Conservation (phyloP, 2,888 invertebrate genomes). For the Ophion obscuratus region DNA sequence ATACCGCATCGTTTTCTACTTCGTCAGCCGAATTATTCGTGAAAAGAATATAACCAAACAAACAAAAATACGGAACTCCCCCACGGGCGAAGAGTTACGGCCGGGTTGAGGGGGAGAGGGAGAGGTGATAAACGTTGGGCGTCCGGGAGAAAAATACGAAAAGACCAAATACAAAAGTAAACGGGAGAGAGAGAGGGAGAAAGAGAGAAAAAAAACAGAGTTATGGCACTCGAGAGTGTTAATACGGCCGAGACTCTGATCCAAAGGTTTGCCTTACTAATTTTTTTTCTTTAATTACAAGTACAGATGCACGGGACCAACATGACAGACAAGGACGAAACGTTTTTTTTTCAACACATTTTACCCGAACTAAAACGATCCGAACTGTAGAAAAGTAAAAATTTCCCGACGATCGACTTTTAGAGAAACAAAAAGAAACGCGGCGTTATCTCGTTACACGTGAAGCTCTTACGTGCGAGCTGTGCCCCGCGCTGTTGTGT, state of each 20-base stretch:
- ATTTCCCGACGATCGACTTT: constrained; percentile 9
- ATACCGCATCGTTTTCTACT: constrained; percentile 57
- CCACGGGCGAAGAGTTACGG: constrained; percentile 50
- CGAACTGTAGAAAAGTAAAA: background rate
- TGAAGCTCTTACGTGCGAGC: background rate
- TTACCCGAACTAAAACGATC: background rate
- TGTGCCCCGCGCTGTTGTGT: constrained; percentile 9
- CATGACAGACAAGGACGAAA: constrained; percentile 24
- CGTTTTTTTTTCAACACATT: background rate
- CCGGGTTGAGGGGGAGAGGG: constrained; percentile 58
- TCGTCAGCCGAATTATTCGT: constrained; percentile 60
- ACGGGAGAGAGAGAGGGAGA: constrained; percentile 54
- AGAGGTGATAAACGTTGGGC: constrained; percentile 59
- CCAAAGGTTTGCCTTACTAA: constrained; percentile 83
- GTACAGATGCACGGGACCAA: constrained; percentile 17
- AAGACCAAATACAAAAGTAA: constrained; percentile 31
- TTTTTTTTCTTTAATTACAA: constrained; percentile 75
- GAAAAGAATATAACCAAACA: constrained; percentile 59
- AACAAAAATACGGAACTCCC: constrained; percentile 30
- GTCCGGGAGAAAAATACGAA: constrained; percentile 50
- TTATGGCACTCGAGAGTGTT: constrained; percentile 84
- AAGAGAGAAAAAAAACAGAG: constrained; percentile 60
- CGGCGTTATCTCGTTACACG: background rate
- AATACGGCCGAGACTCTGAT: constrained; percentile 83
- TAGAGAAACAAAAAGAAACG: background rate